A percentile compares a stretch with the other conserved stretches of the same genome.
These are phyloP conservation scores for Melikaiella ostensackeni DNA, from an alignment of 2,888 invertebrate species.

Conservation along the genomic window DNA sequence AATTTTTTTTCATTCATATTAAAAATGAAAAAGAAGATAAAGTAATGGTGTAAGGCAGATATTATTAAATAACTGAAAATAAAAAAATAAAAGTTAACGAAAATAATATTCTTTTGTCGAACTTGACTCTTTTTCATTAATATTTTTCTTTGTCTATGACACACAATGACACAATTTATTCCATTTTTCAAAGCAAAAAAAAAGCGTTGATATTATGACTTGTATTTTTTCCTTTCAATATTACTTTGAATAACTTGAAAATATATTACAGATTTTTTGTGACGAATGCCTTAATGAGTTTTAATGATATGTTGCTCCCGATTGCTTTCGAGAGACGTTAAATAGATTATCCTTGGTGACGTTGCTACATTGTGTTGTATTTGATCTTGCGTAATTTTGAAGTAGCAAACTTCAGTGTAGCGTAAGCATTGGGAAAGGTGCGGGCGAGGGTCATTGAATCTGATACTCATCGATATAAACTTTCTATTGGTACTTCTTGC, in stretches of 20 bases:
- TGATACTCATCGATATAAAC: slow-evolving; percentile 31
- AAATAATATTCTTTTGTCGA: no score
- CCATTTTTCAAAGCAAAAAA: no score
- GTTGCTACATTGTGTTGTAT: background rate
- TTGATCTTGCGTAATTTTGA: slow-evolving; percentile 23
- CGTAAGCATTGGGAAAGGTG: slow-evolving; percentile 21
- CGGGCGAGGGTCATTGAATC: slow-evolving; percentile 38
- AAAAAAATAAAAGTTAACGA: no score
- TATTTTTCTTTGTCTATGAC: no score
- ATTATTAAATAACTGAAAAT: no score
- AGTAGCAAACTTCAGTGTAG: background rate
- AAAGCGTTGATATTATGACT: no score
- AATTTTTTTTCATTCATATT: background rate
- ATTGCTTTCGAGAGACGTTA: background rate
- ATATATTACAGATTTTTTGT: background rate
- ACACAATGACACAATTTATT: no score
- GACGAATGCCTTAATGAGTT: background rate
- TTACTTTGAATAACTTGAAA: no score
- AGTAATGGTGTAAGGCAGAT: no score
- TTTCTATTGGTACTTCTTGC: slow-evolving; percentile 24
- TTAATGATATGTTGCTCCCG: background rate
- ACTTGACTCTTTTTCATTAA: no score
- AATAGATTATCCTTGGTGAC: background rate
- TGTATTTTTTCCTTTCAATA: no score
- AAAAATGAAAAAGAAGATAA: no score